A percentile compares a stretch with the other conserved stretches of the same genome.
Conservation (phyloP, 2,888 invertebrate genomes). For the Stratiomys singularior region DNA sequence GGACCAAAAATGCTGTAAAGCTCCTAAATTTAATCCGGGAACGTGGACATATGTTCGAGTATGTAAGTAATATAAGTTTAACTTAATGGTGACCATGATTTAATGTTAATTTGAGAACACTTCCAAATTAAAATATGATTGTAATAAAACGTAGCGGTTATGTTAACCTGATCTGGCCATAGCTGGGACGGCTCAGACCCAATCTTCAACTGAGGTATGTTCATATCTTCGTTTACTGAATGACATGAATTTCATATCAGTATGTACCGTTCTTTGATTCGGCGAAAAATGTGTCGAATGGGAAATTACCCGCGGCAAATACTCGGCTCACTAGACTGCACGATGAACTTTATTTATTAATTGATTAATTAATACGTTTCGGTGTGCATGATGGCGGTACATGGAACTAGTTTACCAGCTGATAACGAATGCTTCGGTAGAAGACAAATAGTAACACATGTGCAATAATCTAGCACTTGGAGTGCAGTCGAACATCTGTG, state of each 20-base stretch:
- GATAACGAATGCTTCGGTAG: background rate
- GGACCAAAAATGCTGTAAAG: background rate
- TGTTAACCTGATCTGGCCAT: too few relatives aligned
- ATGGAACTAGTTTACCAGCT: background rate
- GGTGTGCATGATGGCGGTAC: conserved; percentile 6
- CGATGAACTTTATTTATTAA: too few relatives aligned
- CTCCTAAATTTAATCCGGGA: background rate
- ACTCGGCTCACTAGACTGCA: background rate
- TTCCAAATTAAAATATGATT: conserved; percentile 11
- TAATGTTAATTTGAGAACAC: conserved; percentile 22
- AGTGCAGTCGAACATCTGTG: too few relatives aligned
- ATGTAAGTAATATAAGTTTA: background rate
- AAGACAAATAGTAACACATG: too few relatives aligned
- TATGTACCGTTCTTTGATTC: background rate
- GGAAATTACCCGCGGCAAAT: conserved; percentile 35
- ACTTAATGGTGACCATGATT: conserved; percentile 20
- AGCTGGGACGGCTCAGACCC: background rate
- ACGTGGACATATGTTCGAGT: background rate
- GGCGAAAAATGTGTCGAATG: conserved; percentile 16
- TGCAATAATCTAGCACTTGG: too few relatives aligned
- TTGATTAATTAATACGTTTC: too few relatives aligned
- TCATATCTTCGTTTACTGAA: background rate
- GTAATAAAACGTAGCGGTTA: conserved; percentile 28
- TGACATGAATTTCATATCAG: conserved; percentile 11
- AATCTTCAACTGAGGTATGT: too few relatives aligned